Evolutionary conservation across 2,888 invertebrate genomes (phyloP).

Genomic region (Odontocolon sp.): DNA sequence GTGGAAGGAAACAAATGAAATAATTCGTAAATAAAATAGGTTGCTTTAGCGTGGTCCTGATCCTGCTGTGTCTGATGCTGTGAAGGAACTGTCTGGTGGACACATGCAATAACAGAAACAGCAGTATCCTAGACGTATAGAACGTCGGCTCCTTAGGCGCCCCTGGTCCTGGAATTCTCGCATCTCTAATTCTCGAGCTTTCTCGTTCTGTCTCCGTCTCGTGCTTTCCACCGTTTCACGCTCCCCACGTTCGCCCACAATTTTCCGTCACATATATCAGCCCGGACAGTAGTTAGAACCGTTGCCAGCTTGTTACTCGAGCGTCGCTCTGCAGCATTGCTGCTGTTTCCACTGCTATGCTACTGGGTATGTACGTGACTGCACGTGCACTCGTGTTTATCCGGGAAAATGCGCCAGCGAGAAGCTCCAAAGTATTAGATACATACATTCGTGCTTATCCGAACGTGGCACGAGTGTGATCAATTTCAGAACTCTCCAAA

Average conservation of each 20-base stretch:
- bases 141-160: constrained; percentile 57
- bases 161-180: constrained; percentile 50
- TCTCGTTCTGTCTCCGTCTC: constrained; percentile 16
- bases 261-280: constrained; percentile 81
- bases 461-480: constrained; percentile 44
- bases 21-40: constrained; percentile 73
- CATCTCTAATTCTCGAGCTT: constrained; percentile 55
- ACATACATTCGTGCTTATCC: constrained; percentile 45
- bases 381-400: constrained; percentile 64
- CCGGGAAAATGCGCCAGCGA: constrained; percentile 58
- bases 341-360: constrained; percentile 25
- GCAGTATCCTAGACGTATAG: constrained; percentile 40
- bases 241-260: constrained; percentile 74
- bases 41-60: neutral
- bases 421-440: constrained; percentile 43
- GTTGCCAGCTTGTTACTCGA: constrained; percentile 80
- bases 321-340: constrained; percentile 51
- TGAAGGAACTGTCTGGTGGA: constrained; percentile 24
- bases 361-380: constrained; percentile 54
- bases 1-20: constrained; percentile 66
- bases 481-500: constrained; percentile 50
- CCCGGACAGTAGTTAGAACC: constrained; percentile 79
- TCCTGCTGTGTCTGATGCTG: neutral
- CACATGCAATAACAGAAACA: constrained; percentile 27
- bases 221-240: constrained; percentile 43